Evolutionary conservation across 2,113 vertebrate species (phyloP).

Genomic region (Ovibos moschatus): DNA sequence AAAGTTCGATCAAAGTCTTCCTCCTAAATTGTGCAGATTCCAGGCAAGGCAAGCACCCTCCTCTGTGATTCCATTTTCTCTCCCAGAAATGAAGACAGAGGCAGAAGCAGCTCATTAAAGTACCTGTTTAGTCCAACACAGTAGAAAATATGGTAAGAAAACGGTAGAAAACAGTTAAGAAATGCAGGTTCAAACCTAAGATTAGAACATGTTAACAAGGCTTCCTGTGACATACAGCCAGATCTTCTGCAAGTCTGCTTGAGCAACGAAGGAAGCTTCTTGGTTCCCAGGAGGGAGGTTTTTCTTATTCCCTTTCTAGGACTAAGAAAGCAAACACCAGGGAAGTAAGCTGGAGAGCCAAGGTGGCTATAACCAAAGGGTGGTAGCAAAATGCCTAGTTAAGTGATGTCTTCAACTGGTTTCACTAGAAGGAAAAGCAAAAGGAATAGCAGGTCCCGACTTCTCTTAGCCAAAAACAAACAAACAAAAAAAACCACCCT

Average conservation of each 20-base stretch:
- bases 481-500: rapidly evolving
- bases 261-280: background rate
- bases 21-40: background rate
- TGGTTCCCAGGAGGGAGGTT: background rate
- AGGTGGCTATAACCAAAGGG: background rate
- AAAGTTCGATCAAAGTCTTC: background rate
- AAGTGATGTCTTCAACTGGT: background rate
- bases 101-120: background rate
- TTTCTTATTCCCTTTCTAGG: background rate
- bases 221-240: background rate
- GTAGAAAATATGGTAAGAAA: background rate
- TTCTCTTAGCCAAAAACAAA: background rate
- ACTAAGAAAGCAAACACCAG: background rate
- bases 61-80: background rate
- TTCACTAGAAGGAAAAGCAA: background rate
- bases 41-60: background rate
- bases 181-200: background rate
- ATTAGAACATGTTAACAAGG: background rate
- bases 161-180: background rate
- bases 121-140: background rate
- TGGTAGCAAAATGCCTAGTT: background rate
- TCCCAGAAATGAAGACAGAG: background rate
- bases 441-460: background rate
- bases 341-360: background rate
- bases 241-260: background rate